These are phyloP conservation scores for Aphodius sticticus DNA, from an alignment of 2,888 invertebrate genomes.

Conservation along the genomic window DNA sequence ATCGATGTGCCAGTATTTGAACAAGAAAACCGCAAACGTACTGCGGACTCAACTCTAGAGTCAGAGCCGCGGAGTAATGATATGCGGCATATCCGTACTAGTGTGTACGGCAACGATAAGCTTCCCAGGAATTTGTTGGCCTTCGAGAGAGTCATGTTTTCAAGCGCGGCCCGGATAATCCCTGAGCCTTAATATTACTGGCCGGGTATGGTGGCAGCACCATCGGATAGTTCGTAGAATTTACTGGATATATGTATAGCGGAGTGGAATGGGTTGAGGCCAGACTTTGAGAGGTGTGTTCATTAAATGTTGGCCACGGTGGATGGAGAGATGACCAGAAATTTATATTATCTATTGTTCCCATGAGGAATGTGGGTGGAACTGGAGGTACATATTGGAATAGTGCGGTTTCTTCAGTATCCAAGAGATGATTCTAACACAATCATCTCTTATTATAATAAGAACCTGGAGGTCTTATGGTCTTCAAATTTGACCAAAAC, in stretches of 20 bases:
- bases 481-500: no score
- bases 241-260: not conserved
- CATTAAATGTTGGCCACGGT: no score
- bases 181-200: not conserved
- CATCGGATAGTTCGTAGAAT: not conserved
- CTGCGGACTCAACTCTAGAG: not conserved
- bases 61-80: slow-evolving; percentile 11
- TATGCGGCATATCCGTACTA: slow-evolving; percentile 5
- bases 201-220: not conserved
- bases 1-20: slow-evolving; percentile 15
- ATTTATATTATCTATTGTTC: no score
- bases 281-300: no score
- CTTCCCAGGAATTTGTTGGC: not conserved
- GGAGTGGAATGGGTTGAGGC: no score
- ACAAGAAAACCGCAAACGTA: slow-evolving; percentile 24
- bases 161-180: not conserved
- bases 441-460: no score
- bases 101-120: slow-evolving; percentile 12
- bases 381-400: no score
- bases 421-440: no score
- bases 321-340: no score
- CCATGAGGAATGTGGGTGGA: no score
- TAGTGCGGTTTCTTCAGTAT: no score
- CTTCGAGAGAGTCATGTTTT: not conserved
- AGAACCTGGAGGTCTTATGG: no score